A percentile compares a stretch with the other conserved stretches of the same genome.
phyloP scores from a whole-genome alignment of 2,888 invertebrate species.

The Blera fallax region DNA sequence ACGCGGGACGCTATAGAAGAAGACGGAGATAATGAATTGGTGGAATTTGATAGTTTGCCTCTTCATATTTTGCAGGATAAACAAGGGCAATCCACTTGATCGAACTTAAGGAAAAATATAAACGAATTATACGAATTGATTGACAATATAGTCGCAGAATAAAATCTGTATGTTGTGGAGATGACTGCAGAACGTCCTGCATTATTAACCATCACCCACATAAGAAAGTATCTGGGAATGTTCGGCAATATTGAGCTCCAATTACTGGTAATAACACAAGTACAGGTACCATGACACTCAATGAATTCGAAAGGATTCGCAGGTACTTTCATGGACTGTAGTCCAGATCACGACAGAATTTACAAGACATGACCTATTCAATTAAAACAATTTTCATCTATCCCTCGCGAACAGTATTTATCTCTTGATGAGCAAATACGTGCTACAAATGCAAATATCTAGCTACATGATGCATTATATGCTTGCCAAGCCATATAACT shows the following conservation, averaged over 20 bases:
- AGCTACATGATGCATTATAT: neutral
- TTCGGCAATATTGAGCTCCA: no score
- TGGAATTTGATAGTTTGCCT: constrained; percentile 13
- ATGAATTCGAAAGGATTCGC: no score
- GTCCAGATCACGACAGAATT: no score
- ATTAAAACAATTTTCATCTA: no score
- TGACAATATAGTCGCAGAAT: constrained; percentile 2
- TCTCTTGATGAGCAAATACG: neutral
- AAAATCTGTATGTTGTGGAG: neutral
- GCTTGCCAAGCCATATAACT: neutral
- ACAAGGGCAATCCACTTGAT: neutral
- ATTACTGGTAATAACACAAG: no score
- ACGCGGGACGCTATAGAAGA: neutral
- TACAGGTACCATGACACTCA: no score
- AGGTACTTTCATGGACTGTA: no score
- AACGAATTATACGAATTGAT: neutral
- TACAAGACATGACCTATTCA: no score
- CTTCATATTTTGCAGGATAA: neutral
- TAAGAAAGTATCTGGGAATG: neutral
- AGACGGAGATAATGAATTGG: neutral
- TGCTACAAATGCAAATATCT: neutral
- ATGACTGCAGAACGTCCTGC: neutral
- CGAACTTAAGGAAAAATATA: neutral
- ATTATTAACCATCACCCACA: neutral
- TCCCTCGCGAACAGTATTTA: no score